A percentile compares a stretch with the other conserved stretches of the same genome.
Conservation (phyloP, 2,113 vertebrate genomes). For the Xenus cinereus region DNA sequence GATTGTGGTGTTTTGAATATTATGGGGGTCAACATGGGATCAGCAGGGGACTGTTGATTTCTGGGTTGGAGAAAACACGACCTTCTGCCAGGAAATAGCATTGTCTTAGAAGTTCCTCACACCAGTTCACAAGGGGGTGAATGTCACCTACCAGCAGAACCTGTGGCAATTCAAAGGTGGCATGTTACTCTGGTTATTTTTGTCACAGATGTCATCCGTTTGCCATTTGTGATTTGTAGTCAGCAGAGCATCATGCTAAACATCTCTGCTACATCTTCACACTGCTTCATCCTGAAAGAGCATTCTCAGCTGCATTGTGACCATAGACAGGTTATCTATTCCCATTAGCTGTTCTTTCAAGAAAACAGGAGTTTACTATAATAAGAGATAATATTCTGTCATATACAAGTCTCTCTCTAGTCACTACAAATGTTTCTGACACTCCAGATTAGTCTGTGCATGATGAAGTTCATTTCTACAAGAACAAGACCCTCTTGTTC, state of each 20-base stretch:
- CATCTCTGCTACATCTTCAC: background rate
- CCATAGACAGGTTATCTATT: background rate
- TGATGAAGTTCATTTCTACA: background rate
- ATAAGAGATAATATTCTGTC: background rate
- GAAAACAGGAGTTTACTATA: background rate
- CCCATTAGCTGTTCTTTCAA: background rate
- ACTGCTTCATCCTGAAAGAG: background rate
- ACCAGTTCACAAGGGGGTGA: background rate
- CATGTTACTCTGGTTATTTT: background rate
- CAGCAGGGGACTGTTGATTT: background rate
- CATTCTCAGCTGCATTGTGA: background rate
- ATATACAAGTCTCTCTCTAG: fast-evolving
- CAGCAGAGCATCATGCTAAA: background rate
- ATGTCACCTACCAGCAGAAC: background rate
- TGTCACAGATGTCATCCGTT: background rate
- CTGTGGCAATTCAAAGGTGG: background rate
- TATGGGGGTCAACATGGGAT: background rate
- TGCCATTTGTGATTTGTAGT: background rate
- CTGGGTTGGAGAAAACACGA: background rate
- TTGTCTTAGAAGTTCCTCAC: background rate
- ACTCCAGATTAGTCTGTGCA: background rate
- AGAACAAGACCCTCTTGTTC: background rate
- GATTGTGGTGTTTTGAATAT: background rate
- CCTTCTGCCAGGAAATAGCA: background rate
- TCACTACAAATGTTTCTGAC: background rate